Base-by-base conservation (phyloP, 1,140 invertebrate genomes). In the Riptortus pedestris region DNA sequence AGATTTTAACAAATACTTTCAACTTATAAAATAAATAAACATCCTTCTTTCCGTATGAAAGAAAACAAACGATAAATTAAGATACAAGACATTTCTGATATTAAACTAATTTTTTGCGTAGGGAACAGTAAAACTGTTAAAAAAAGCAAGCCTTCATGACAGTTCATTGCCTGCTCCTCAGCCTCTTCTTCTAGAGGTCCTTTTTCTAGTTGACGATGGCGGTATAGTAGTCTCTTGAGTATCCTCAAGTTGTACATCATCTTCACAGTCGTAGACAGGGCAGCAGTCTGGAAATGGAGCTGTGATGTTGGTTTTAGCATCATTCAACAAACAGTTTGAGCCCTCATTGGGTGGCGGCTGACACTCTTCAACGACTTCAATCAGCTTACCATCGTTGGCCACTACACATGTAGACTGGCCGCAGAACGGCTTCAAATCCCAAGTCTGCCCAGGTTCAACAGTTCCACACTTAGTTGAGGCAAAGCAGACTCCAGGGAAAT, bases 401-500 rank as follows among this genome's bases (percentile, higher is more conserved):
- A 85, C 79, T 0, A 90, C 85, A 74, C 90, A 93, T 31, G 87
- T 90, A 64, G 87, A 90, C 65, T 86, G 83, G 11, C 90, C 90
- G 70, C 90, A 93, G 83, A 93, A 93, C 2, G 89, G 90, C 7
- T 83, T 77, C 67, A 93, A 73, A 29, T 91, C 88, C 90, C 90
- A 93, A 28, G 83, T 79, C 74, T 90, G 86, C 45, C 83, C 84
- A 31, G 87, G 85, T 71, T 90, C 87, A 26, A 91, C 83, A 14
- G 89, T 91, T 1, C 88, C 85, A 73, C 89, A 93, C 65, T 83
- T 83, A n/a, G 90, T 93, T 0, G 88, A 91, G 0, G 89, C 89
- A 74, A 92, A 93, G 71, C 90, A 93, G 79, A 90, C 81, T 12
- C 86, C 87, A 48, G 90, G 89, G 79, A 93, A 93, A 77, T 93